Base-by-base conservation (phyloP, 2,797 vertebrate genomes). In the Malurus leucopterus region DNA sequence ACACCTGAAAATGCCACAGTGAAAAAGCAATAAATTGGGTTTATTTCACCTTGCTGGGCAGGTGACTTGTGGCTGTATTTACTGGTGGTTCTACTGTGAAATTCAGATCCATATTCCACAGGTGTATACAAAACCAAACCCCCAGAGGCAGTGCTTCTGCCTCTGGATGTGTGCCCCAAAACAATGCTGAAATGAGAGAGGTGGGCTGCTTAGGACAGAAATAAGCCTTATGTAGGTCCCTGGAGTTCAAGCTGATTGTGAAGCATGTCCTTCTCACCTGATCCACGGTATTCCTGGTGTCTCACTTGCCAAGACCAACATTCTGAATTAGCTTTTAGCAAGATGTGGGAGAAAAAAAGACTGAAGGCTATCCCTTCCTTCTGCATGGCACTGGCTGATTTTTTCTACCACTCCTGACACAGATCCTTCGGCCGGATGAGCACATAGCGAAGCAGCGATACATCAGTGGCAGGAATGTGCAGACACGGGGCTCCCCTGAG, bases 401-500 rank as follows among this genome's bases (percentile, higher is more conserved):
- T 59, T 77, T 74, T 89, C 55, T 90, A 29, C 90, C 26, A 9
- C 69, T 95, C 69, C 84, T 79, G n/a, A 85, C 11, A 4, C 95
- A 99, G 99, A 99, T 99, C 93, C 98, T 99, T 81, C 98, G 97
- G 89, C 98, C 98, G 11, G 98, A 99, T 49, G 98, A 99, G 93
- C 98, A 98, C 95, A 99, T 99, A 80, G 98, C 98, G 77, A 99
- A 99, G 93, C 99, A 99, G 97, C 98, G 99, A 79, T 99, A 99
- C 95, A 98, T 99, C 23, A 98, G 98, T 32, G 98, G 99, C 95
- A 99, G 98, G 96, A 99, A 99, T 12, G 98, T 99, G 91, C 97
- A 98, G 96, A 99, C 99, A 27, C 98, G 98, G 92, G 99, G 98
- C 89, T 98, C 97, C 3, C 92, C 97, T 0, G 99, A 99, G 96